phyloP scores from a whole-genome alignment of 2,797 vertebrate species.

The Gephyroberyx darwinii region DNA sequence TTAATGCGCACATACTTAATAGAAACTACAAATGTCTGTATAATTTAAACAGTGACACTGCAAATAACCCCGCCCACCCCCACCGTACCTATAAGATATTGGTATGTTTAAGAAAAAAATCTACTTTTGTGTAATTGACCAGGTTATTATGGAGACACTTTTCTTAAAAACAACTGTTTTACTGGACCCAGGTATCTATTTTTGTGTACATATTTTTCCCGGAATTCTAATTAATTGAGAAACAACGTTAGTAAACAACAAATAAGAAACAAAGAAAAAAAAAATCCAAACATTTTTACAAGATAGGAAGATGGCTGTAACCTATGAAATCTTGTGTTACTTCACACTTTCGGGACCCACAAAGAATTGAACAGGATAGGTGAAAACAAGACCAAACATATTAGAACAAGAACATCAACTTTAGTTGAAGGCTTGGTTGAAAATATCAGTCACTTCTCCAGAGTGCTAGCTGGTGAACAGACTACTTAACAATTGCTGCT shows the following conservation, averaged over 20 bases:
- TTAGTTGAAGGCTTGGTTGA: constrained; percentile 23
- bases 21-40: constrained; percentile 80
- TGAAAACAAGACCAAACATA: constrained; percentile 23
- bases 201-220: constrained; percentile 61
- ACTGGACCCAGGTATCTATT: constrained; percentile 62
- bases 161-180: constrained; percentile 59
- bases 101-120: constrained; percentile 60
- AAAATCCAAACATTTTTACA: constrained; percentile 24
- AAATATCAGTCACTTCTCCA: constrained; percentile 14
- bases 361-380: constrained; percentile 1
- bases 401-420: constrained; percentile 16
- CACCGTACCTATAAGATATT: constrained; percentile 60
- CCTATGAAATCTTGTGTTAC: constrained; percentile 10
- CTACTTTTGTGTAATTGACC: constrained; percentile 58
- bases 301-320: constrained; percentile 30
- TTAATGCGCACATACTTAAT: constrained; percentile 82
- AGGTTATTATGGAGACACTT: constrained; percentile 60
- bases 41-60: constrained; percentile 71
- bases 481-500: not conserved
- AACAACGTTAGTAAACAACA: constrained; percentile 46
- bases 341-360: constrained; percentile 1
- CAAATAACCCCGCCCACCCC: constrained; percentile 49
- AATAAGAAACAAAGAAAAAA: constrained; percentile 5
- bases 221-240: constrained; percentile 48
- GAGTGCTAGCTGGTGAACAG: constrained; percentile 16